These are phyloP conservation scores for Elgaria multicarinata DNA, from an alignment of 2,113 vertebrate species.

Conservation along the genomic window DNA sequence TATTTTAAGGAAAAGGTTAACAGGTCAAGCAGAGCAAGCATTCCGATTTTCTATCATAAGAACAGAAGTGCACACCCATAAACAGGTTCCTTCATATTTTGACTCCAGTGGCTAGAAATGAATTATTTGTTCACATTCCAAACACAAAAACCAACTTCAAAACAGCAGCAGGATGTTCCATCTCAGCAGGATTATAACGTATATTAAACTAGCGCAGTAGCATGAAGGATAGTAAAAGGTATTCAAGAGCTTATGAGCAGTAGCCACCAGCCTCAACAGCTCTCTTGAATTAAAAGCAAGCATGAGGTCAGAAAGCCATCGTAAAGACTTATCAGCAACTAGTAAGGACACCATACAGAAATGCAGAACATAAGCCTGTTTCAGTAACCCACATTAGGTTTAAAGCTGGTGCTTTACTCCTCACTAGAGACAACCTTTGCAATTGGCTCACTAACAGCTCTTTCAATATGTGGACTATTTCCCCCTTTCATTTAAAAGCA, in stretches of 20 bases:
- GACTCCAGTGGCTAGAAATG: background rate
- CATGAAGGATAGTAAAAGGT: rapidly evolving
- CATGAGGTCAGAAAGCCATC: background rate
- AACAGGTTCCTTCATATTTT: background rate
- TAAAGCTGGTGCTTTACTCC: background rate
- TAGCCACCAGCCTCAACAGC: background rate
- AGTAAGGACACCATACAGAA: background rate
- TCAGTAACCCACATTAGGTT: background rate
- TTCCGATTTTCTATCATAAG: background rate
- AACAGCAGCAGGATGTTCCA: background rate
- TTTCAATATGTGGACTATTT: background rate
- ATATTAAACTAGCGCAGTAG: background rate
- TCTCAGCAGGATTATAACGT: background rate
- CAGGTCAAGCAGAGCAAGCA: background rate
- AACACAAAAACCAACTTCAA: slow-evolving; percentile 5
- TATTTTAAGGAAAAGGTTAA: background rate
- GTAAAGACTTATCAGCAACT: background rate
- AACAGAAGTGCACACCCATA: background rate
- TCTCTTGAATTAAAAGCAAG: background rate
- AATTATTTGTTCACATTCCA: slow-evolving; percentile 21
- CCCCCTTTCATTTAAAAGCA: background rate
- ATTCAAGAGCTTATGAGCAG: background rate
- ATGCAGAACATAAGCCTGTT: background rate
- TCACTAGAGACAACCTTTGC: background rate
- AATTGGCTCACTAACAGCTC: background rate